Percentiles rank a stretch among this genome's conserved stretches.
phyloP scores from a whole-genome alignment of 2,113 vertebrate species.

The Xiphophorus hellerii region DNA sequence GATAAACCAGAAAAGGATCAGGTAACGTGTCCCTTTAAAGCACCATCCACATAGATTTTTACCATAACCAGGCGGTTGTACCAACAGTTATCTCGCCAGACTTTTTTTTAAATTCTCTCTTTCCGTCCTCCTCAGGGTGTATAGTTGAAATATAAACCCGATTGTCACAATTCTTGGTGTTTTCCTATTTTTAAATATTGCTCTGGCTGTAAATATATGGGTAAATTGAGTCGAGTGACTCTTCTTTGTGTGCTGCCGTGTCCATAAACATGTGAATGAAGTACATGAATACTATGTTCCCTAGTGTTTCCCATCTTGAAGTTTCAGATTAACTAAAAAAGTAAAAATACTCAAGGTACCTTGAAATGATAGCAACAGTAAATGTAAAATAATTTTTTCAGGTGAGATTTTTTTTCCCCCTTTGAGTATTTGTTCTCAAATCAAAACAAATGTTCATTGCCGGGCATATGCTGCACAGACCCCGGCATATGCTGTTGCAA shows the following conservation, averaged over 20 bases:
- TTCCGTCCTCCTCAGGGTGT: no score
- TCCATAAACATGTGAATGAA: background rate
- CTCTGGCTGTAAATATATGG: no score
- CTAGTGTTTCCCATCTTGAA: background rate
- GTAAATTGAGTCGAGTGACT: no score
- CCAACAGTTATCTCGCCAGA: background rate
- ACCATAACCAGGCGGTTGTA: background rate
- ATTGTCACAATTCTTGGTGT: no score
- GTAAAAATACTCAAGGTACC: background rate
- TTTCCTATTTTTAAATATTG: no score
- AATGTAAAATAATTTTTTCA: background rate
- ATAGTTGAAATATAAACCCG: no score
- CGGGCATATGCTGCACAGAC: no score
- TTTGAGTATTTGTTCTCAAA: background rate
- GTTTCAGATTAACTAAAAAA: background rate
- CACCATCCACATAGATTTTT: background rate
- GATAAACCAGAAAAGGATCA: slow-evolving; percentile 98
- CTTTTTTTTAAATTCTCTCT: no score
- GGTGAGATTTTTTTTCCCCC: background rate
- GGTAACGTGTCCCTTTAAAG: slow-evolving; percentile 74
- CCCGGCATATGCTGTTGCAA: background rate
- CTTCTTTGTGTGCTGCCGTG: no score
- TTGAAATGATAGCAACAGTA: background rate
- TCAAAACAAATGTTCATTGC: background rate
- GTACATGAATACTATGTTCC: background rate